These are phyloP conservation scores for Tricholaema leucomelas DNA, from an alignment of 2,113 vertebrate species.

Conservation along the genomic window DNA sequence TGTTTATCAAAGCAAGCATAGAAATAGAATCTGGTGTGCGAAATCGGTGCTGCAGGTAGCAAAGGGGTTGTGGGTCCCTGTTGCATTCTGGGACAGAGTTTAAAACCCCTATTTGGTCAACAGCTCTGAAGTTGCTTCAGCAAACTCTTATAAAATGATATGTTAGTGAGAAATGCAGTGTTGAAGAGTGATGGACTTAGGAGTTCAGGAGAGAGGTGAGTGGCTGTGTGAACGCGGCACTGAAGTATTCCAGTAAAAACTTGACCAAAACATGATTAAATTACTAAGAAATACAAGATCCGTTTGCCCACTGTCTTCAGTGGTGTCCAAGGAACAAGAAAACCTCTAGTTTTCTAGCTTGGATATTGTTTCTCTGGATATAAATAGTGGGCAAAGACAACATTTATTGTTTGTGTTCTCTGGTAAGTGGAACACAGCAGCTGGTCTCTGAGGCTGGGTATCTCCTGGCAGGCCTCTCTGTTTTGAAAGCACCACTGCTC, in stretches of 20 bases:
- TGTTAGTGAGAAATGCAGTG: not conserved
- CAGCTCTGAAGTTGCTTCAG: not conserved
- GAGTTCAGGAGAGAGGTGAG: not conserved
- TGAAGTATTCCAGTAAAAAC: not conserved
- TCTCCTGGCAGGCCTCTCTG: not conserved
- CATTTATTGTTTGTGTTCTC: not conserved
- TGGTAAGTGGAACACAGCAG: accelerated
- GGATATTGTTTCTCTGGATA: not conserved
- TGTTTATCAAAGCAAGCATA: not conserved
- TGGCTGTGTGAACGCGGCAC: not conserved
- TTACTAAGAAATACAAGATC: not conserved
- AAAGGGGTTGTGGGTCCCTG: not conserved
- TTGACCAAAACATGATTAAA: accelerated
- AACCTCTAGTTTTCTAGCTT: not conserved
- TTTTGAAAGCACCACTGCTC: not conserved
- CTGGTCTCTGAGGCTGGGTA: not conserved
- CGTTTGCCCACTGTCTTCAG: not conserved
- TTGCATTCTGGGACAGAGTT: not conserved
- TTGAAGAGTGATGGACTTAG: not conserved
- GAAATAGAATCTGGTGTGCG: not conserved
- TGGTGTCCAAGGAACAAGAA: not conserved
- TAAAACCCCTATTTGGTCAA: not conserved
- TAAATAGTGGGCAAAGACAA: not conserved
- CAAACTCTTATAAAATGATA: not conserved
- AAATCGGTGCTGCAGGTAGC: not conserved